Percentiles rank a stretch among this genome's conserved stretches.
These are phyloP conservation scores for Euphysa ruthae DNA, from an alignment of 30 jellyfish, hydroid and myxozoan genomes.

Conservation along the genomic window DNA sequence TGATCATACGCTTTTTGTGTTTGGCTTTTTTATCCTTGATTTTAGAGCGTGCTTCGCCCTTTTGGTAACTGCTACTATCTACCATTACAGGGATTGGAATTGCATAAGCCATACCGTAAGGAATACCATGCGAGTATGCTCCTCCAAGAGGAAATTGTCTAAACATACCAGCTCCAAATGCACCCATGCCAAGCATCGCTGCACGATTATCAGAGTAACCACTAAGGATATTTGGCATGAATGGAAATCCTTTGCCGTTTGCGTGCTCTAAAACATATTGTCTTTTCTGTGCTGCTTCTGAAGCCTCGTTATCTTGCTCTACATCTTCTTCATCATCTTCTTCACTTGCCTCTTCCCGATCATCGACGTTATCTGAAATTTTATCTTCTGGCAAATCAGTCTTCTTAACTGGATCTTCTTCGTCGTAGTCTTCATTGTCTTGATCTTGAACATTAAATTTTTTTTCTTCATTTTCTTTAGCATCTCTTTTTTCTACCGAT, in stretches of 20 bases:
- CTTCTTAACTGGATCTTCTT: background rate
- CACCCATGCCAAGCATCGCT: background rate
- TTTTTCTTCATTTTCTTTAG: background rate
- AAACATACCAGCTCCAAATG: background rate
- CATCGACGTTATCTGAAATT: background rate
- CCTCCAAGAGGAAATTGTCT: background rate
- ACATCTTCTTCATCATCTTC: background rate
- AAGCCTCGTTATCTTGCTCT: background rate
- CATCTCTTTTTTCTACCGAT: background rate
- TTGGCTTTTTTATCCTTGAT: background rate
- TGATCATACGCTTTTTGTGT: too few relatives aligned
- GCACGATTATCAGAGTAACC: conserved; percentile 8
- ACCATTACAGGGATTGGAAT: background rate
- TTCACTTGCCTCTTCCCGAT: background rate
- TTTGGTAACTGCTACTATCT: background rate
- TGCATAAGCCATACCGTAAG: conserved; percentile 3
- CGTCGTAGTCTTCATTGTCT: background rate
- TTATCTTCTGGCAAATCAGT: background rate
- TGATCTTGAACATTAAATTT: too few relatives aligned
- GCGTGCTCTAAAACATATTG: conserved; percentile 6
- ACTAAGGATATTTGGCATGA: conserved; percentile 14
- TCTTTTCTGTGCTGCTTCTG: conserved; percentile 3
- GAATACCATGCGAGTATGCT: background rate
- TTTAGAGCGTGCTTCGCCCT: background rate
- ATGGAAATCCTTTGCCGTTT: background rate